These are phyloP conservation scores for Gymnocypris eckloni DNA, from an alignment of 2,797 vertebrate species.

Conservation along the genomic window DNA sequence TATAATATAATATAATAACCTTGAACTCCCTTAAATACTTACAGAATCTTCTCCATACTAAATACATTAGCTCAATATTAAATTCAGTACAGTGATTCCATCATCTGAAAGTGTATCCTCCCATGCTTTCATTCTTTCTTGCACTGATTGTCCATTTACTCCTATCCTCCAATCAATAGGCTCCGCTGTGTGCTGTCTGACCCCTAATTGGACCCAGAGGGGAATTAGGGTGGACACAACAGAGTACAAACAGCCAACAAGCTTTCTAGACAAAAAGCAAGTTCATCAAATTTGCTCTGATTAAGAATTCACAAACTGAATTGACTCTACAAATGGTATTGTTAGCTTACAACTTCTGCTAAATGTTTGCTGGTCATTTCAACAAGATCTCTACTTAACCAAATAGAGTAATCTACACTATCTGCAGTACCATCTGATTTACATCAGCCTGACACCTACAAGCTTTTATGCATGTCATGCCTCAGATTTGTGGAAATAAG, in stretches of 20 bases:
- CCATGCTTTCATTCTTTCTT: constrained; percentile 15
- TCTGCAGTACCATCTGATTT: neutral
- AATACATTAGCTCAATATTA: constrained; percentile 12
- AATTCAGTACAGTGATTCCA: constrained; percentile 16
- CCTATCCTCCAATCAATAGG: constrained; percentile 9
- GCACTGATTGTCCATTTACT: constrained; percentile 2
- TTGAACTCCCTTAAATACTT: neutral
- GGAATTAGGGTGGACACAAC: neutral
- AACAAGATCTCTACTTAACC: neutral
- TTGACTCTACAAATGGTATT: neutral
- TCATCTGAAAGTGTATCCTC: constrained; percentile 30
- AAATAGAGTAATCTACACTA: neutral
- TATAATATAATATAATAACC: neutral
- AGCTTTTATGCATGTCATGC: neutral
- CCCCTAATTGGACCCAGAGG: constrained; percentile 10
- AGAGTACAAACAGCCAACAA: constrained; percentile 6
- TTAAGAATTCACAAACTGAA: constrained; percentile 19
- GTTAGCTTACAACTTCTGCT: neutral
- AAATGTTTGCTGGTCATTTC: constrained; percentile 8
- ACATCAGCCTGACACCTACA: neutral
- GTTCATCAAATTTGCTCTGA: constrained; percentile 8
- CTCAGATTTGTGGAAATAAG: neutral
- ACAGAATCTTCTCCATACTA: neutral
- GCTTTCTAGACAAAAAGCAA: neutral
- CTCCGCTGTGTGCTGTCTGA: neutral